These are phyloP conservation scores for Podotricha telesiphe DNA, from an alignment of 2,888 invertebrate genomes.

Conservation along the genomic window DNA sequence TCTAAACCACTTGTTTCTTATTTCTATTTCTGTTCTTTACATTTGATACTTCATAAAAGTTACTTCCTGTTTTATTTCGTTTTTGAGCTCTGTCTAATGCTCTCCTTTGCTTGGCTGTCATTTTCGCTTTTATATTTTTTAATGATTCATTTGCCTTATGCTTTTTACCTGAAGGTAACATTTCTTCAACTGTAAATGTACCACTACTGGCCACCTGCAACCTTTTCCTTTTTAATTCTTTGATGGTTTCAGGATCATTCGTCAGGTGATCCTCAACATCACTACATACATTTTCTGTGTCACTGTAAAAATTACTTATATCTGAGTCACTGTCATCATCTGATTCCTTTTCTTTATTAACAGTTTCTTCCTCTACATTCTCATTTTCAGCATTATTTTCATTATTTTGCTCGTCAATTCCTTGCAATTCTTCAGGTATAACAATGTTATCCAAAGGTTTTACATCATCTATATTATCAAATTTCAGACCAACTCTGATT, in stretches of 20 bases:
- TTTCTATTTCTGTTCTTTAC: slow-evolving; percentile 93
- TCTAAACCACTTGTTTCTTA: slow-evolving; percentile 79
- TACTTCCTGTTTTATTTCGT: slow-evolving; percentile 92
- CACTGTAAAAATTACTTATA: slow-evolving; percentile 87
- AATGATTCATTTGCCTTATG: slow-evolving; percentile 53
- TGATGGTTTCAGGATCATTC: slow-evolving; percentile 72
- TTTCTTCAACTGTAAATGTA: slow-evolving; percentile 80
- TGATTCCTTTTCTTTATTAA: slow-evolving; percentile 51
- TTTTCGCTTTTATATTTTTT: slow-evolving; percentile 67
- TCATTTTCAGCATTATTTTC: slow-evolving; percentile 55
- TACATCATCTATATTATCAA: slow-evolving; percentile 85
- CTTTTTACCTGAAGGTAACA: slow-evolving; percentile 69
- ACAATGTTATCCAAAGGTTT: slow-evolving; percentile 82
- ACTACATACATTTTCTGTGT: slow-evolving; percentile 84
- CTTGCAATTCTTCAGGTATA: slow-evolving; percentile 69
- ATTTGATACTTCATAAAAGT: slow-evolving; percentile 94
- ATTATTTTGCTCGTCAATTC: slow-evolving; percentile 72
- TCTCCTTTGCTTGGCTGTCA: slow-evolving; percentile 91
- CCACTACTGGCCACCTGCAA: slow-evolving; percentile 83
- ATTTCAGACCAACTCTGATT: slow-evolving; percentile 89
- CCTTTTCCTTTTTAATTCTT: slow-evolving; percentile 74
- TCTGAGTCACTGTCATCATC: slow-evolving; percentile 82
- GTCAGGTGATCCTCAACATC: slow-evolving; percentile 80
- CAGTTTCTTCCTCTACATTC: slow-evolving; percentile 42
- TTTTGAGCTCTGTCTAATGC: slow-evolving; percentile 89